Base-by-base conservation (phyloP, 2,888 invertebrate genomes). In the Chymomyza amoena region DNA sequence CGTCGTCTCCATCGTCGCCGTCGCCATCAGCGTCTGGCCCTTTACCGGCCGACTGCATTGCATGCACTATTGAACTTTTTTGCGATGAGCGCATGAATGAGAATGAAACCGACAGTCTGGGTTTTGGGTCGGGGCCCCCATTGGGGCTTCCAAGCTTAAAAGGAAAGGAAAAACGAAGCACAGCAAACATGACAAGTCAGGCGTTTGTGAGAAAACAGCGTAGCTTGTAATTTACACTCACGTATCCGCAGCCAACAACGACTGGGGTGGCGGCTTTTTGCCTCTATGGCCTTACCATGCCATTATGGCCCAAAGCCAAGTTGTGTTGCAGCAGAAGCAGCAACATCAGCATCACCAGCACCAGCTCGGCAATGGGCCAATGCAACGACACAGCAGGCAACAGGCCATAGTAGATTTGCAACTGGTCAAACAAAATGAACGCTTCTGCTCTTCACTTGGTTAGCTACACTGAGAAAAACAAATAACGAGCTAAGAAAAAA, bases 51-150 rank as follows among this genome's bases (percentile, higher is more conserved):
- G 54, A 20, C 18, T 57, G 70, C 87, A 73, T 84, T 81, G 84
- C 87, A 88, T 84, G 88, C 88, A 88, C 84, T 84, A 86, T 84
- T 88, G 84, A 84, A 84, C 84, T 84, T 80, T 77, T 45, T 74
- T 84, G 45, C 15, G 18, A 5, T 16, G 61, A 13, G 51, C 52
- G 66, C 25, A 50, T 60, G 84, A 88, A 84, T 45, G 39, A 45
- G 39, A 45, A 45, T 86, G 84, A 88, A 87, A 87, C 83, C 87
- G 87, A 87, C 87, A 87, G 87, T 54, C 20, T 54, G 16, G 16
- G 13, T 4, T 4, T 45, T 45, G 39, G 39, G 39, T 45, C 39
- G 39, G 13, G 13, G 39, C 39, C 39, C 39, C 39, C 39, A 45
- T 45, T 45, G 39, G 39, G 39, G 39, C 39, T n/a, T n/a, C 39